Conservation (phyloP, 1,140 invertebrate genomes). For the Heliconius congener region DNA sequence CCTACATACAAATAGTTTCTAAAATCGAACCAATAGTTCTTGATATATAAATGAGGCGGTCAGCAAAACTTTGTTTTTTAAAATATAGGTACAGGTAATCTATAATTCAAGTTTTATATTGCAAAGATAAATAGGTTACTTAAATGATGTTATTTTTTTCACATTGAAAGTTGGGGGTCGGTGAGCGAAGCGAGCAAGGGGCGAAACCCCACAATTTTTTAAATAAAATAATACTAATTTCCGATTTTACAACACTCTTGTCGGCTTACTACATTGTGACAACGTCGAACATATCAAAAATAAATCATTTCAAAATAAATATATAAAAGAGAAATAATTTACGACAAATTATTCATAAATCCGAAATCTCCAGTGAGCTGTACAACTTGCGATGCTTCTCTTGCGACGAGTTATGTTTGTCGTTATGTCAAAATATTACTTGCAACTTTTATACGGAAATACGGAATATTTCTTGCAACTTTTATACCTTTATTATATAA, state of each 20-base stretch:
- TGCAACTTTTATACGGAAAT: conserved; percentile 17
- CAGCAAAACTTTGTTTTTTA: too few species aligned
- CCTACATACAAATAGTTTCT: too few species aligned
- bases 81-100: too few species aligned
- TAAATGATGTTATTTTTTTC: too few species aligned
- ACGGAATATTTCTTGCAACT: conserved; percentile 6
- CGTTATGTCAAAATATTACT: conserved; percentile 24
- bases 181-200: too few species aligned
- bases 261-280: background rate
- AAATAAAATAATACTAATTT: too few species aligned
- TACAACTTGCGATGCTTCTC: conserved; percentile 17
- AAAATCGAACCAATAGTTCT: too few species aligned
- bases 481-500: conserved; percentile 13
- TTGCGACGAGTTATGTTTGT: conserved; percentile 14
- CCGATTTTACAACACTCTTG: background rate
- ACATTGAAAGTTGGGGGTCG: too few species aligned
- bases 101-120: too few species aligned
- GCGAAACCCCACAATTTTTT: too few species aligned
- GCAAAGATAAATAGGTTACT: too few species aligned
- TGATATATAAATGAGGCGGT: too few species aligned
- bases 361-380: conserved; percentile 15
- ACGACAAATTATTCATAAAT: conserved; percentile 20
- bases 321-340: conserved; percentile 11
- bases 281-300: background rate
- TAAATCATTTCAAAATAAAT: background rate